Base-by-base conservation (phyloP, 2,888 invertebrate species). In the Drosophila basisetae region DNA sequence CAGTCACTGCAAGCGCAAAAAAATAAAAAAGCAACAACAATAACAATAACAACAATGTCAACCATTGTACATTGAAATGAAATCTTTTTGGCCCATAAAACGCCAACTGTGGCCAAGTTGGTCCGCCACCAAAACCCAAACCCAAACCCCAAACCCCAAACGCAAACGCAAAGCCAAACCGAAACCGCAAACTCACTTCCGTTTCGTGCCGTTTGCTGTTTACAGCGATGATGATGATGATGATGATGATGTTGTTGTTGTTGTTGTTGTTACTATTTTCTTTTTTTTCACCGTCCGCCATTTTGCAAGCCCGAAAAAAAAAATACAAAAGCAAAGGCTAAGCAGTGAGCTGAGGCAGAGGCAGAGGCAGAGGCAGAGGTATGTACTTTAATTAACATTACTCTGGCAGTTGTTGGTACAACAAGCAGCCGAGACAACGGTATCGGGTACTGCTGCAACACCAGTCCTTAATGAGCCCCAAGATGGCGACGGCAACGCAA, bases 81-180 rank as follows among this genome's bases (percentile, higher is more conserved):
- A 90, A 89, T 91, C 84, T 91, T 86, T 83, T 91, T 91, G 87
- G 87, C 82, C 87, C 83, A 91, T 88, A 87, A 90, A 90, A 86
- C 80, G 77, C 63, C 83, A 88, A 90, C 81, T 89, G 89, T 79
- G 90, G 83, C 83, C 66, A 83, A 70, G 60, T 75, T 63, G 67
- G 49, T 50, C 56, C 39, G 60, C 69, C 66, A 73, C 73, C 83
- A 84, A 80, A 70, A 63, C 62, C 73, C 70, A 66, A 69, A 25
- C 60, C 65, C 65, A 54, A 60, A 63, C 63, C 56, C 86, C 80
- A 77, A 84, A 35, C 13, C 30, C 55, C 65, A 58, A 76, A 47
- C 62, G 59, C 53, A 73, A 84, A 82, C 50, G 41, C 59, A 60
- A 58, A 58, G 31, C 60, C 67, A 64, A 78, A 59, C 71, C 69